Percentiles rank a stretch among this genome's conserved stretches.
phyloP scores from a whole-genome alignment of 2,797 vertebrate species.

The Thunnus albacares region DNA sequence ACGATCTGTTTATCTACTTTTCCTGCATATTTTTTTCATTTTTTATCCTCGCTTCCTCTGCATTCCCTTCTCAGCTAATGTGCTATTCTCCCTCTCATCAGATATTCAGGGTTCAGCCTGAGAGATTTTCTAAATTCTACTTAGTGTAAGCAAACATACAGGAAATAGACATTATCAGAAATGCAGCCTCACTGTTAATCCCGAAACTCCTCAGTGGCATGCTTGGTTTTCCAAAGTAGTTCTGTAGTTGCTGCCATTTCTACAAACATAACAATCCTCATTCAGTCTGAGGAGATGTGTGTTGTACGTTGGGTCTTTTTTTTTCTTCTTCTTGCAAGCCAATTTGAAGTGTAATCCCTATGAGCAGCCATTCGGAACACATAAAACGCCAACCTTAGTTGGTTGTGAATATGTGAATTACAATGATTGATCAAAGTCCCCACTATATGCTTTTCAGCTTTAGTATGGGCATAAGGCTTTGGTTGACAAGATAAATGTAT shows the following conservation, averaged over 20 bases:
- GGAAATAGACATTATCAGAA: constrained; percentile 28
- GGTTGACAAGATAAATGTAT: no score
- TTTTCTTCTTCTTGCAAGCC: not conserved
- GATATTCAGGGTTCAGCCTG: constrained; percentile 16
- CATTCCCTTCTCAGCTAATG: constrained; percentile 21
- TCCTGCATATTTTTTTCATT: not conserved
- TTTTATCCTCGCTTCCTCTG: not conserved
- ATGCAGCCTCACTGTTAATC: constrained; percentile 10
- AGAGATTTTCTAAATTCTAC: constrained; percentile 33
- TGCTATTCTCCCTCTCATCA: constrained; percentile 23
- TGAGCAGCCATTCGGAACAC: not conserved
- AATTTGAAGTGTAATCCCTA: not conserved
- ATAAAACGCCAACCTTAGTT: no score
- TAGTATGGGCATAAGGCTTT: no score
- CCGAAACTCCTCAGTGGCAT: not conserved
- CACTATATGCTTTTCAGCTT: no score
- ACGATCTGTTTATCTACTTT: constrained; percentile 12
- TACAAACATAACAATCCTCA: not conserved
- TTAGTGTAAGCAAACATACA: constrained; percentile 12
- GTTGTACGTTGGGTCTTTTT: not conserved
- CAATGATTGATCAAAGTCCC: no score
- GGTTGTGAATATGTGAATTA: not conserved
- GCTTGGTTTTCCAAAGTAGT: not conserved
- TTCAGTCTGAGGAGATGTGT: not conserved
- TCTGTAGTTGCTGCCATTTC: not conserved